These are phyloP conservation scores for Percopsis transmontana DNA, from an alignment of 2,113 vertebrate genomes.

Conservation along the genomic window DNA sequence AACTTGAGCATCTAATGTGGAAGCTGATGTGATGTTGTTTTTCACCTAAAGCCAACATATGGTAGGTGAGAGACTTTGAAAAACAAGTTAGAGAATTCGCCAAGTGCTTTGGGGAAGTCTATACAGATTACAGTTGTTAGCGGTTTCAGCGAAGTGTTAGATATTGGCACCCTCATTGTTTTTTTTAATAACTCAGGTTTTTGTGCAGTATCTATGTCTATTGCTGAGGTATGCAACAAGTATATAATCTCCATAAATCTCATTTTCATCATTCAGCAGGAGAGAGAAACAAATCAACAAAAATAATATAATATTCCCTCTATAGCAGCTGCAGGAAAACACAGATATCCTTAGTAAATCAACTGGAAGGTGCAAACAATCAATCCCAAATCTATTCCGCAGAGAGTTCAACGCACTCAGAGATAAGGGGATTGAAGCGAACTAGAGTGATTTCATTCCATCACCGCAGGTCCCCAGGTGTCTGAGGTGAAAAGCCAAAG, in stretches of 20 bases:
- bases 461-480: constrained; percentile 23
- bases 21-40: constrained; percentile 18
- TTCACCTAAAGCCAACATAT: constrained; percentile 39
- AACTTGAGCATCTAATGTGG: constrained; percentile 36
- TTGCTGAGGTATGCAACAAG: constrained; percentile 7
- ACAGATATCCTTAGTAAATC: constrained; percentile 3
- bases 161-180: constrained; percentile 19
- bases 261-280: constrained; percentile 6
- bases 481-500: constrained; percentile 26
- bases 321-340: constrained; percentile 10
- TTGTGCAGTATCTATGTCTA: not conserved
- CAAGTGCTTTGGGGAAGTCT: constrained; percentile 6
- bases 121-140: constrained; percentile 12
- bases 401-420: constrained; percentile 31
- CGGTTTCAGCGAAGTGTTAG: constrained; percentile 21
- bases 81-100: constrained; percentile 23
- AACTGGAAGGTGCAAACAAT: constrained; percentile 24
- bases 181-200: constrained; percentile 31
- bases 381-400: constrained; percentile 43
- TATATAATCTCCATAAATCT: constrained; percentile 14
- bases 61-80: constrained; percentile 27
- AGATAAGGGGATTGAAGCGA: constrained; percentile 38
- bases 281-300: constrained; percentile 9
- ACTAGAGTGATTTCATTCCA: constrained; percentile 43
- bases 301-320: constrained; percentile 6